Conservation (phyloP, 2,888 invertebrate species). For the Eupithecia centaureata region DNA sequence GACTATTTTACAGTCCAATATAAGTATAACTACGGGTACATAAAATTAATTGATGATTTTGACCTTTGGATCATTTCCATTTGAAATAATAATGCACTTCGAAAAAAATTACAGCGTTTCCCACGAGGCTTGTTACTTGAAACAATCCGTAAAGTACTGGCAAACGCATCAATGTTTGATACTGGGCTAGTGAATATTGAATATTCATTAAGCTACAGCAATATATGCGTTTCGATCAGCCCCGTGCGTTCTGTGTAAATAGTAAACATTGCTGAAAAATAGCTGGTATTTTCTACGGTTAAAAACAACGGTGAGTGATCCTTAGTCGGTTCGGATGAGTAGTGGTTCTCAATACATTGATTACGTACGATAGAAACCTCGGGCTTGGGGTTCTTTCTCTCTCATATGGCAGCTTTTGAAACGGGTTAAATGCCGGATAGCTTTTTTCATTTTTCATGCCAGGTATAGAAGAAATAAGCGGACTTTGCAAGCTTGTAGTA, state of each 20-base stretch:
- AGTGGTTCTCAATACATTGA: constrained; percentile 58
- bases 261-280: constrained; percentile 60
- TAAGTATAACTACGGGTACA: too few species aligned
- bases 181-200: constrained; percentile 41
- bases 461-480: too few species aligned
- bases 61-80: too few species aligned
- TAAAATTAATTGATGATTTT: too few species aligned
- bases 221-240: constrained; percentile 51
- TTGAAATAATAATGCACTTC: constrained; percentile 43
- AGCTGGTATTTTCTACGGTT: constrained; percentile 46
- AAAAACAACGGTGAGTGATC: constrained; percentile 51
- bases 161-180: constrained; percentile 65
- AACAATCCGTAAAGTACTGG: constrained; percentile 55
- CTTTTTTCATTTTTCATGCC: constrained; percentile 27
- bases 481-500: too few species aligned
- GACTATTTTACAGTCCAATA: too few species aligned
- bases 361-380: constrained; percentile 54
- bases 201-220: constrained; percentile 43
- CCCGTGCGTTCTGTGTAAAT: constrained; percentile 59
- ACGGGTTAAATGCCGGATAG: constrained; percentile 41
- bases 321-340: constrained; percentile 50
- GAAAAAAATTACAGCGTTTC: constrained; percentile 48
- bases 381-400: constrained; percentile 35
- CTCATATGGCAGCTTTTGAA: constrained; percentile 39
- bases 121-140: constrained; percentile 54